Percentiles rank a stretch among this genome's conserved stretches.
Conservation (phyloP, 2,888 invertebrate genomes). For the Epirrita christyi region DNA sequence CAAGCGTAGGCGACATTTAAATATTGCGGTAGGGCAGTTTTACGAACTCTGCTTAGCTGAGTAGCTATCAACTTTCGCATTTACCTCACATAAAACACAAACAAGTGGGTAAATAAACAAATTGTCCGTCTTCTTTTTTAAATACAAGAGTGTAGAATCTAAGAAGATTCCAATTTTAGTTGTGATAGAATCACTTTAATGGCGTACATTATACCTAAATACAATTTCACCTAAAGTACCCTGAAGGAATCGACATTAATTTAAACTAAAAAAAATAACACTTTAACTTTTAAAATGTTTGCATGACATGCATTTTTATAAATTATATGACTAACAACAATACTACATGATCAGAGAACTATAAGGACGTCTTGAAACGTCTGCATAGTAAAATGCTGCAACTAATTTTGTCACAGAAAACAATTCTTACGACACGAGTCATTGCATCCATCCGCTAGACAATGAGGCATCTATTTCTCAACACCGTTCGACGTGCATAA, state of each 20-base stretch:
- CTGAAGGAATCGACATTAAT: not conserved
- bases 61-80: conserved; percentile 37
- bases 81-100: conserved; percentile 24
- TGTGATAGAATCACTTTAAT: too few species aligned
- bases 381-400: conserved; percentile 32
- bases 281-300: not conserved
- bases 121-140: not conserved
- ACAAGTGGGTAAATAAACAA: conserved; percentile 4
- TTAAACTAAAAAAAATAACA: not conserved
- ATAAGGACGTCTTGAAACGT: conserved; percentile 17
- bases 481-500: conserved; percentile 48
- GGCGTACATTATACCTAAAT: not conserved
- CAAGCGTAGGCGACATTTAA: conserved; percentile 43
- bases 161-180: too few species aligned
- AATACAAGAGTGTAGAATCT: not conserved
- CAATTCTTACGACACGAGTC: conserved; percentile 52
- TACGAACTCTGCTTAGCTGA: conserved; percentile 49
- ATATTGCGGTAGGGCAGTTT: conserved; percentile 70
- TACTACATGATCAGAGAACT: not conserved
- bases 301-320: not conserved
- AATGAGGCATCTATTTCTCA: conserved; percentile 78
- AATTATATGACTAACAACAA: not conserved
- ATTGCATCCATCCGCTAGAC: conserved; percentile 63
- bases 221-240: not conserved
- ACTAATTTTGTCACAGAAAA: conserved; percentile 28